Evolutionary conservation across 2,797 vertebrate genomes (phyloP).

Genomic region (Myoxocephalus aenaeus): DNA sequence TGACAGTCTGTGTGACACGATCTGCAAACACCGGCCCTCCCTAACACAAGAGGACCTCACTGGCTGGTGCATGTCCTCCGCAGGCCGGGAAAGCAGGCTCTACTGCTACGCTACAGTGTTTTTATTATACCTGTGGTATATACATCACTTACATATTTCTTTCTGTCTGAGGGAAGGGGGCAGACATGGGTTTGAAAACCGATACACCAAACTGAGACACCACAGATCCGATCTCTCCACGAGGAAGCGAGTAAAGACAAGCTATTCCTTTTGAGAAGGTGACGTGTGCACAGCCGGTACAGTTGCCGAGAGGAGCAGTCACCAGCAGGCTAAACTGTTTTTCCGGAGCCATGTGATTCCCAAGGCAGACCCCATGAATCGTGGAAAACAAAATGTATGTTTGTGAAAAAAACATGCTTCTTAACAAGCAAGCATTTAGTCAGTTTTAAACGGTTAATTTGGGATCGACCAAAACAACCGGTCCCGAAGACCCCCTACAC

Average conservation of each 20-base stretch:
- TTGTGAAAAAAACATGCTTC: too few relatives aligned
- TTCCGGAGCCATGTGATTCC: too few relatives aligned
- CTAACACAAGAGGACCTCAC: slow-evolving; percentile 22
- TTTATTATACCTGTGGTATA: slow-evolving; percentile 1
- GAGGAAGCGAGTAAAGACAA: background rate
- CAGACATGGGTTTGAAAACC: background rate
- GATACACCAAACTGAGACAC: background rate
- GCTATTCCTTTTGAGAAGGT: background rate
- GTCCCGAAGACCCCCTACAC: too few relatives aligned
- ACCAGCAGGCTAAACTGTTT: background rate
- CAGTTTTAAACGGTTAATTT: background rate
- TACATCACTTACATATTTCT: slow-evolving; percentile 2
- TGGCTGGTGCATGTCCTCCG: slow-evolving; percentile 44
- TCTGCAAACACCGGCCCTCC: slow-evolving; percentile 51
- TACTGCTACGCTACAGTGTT: background rate
- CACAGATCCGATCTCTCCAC: background rate
- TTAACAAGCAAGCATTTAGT: background rate
- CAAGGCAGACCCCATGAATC: background rate
- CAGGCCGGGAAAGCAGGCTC: slow-evolving; percentile 24
- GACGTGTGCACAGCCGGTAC: background rate
- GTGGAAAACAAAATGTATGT: background rate
- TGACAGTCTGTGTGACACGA: slow-evolving; percentile 60
- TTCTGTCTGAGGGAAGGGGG: background rate
- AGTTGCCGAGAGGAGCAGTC: background rate
- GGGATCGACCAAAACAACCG: too few relatives aligned